Conservation (phyloP, 2,888 invertebrate species). For the Noctua comes region DNA sequence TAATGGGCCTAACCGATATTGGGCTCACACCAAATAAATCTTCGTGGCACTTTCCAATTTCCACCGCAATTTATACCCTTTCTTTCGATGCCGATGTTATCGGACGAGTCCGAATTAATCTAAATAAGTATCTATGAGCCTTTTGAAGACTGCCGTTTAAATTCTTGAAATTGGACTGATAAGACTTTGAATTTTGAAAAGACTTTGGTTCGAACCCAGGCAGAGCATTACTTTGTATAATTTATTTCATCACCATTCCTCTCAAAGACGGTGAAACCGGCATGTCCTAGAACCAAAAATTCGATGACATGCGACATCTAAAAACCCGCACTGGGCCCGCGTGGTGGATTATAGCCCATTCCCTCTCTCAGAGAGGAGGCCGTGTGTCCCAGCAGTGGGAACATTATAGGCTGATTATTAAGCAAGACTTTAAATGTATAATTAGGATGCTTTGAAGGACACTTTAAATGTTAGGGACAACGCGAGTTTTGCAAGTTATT, state of each 20-base stretch:
- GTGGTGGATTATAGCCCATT: no score
- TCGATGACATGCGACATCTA: no score
- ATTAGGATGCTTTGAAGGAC: constrained; percentile 9
- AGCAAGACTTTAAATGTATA: constrained; percentile 9
- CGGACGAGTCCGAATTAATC: constrained; percentile 47
- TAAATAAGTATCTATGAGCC: constrained; percentile 55
- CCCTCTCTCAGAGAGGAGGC: no score
- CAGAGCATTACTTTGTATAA: no score
- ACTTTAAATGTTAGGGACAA: background rate
- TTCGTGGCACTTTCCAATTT: constrained; percentile 70
- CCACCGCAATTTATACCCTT: constrained; percentile 65
- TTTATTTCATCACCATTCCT: no score
- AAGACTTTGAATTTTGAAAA: background rate
- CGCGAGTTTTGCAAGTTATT: background rate
- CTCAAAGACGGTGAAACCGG: no score
- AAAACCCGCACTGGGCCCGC: no score
- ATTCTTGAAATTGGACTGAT: constrained; percentile 15
- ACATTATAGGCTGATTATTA: background rate
- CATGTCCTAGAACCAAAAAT: no score
- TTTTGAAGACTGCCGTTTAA: constrained; percentile 25
- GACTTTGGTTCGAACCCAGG: no score
- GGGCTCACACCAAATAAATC: constrained; percentile 70
- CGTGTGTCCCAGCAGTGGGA: no score
- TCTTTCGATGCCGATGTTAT: constrained; percentile 60
- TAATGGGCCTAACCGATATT: constrained; percentile 66